Evolutionary conservation across 92 coral and sea anemone genomes (phyloP).

Genomic region (Muricea muricata): DNA sequence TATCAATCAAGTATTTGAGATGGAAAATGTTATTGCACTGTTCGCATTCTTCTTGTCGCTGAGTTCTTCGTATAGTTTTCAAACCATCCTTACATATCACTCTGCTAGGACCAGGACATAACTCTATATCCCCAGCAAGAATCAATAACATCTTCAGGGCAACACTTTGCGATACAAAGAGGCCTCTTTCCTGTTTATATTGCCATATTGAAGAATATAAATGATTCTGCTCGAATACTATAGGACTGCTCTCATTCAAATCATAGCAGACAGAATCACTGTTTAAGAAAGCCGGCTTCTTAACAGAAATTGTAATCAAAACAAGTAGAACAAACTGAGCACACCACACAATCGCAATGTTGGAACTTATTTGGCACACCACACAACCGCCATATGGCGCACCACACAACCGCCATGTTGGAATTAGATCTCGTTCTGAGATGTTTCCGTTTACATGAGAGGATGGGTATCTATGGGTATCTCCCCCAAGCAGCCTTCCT

Average conservation of each 20-base stretch:
- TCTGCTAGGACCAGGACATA: constrained; percentile 6
- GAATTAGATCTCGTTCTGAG: too few relatives aligned
- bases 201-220: constrained; percentile 10
- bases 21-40: background rate
- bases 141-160: constrained; percentile 19
- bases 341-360: background rate
- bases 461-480: too few relatives aligned
- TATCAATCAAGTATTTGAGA: constrained; percentile 1
- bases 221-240: background rate
- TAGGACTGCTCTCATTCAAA: background rate
- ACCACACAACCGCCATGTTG: too few relatives aligned
- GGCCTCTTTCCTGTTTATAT: constrained; percentile 15
- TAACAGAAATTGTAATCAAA: background rate
- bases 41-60: constrained; percentile 12
- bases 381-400: too few relatives aligned
- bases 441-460: too few relatives aligned
- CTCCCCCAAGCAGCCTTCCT: too few relatives aligned
- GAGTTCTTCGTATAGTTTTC: constrained; percentile 2
- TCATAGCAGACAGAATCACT: background rate
- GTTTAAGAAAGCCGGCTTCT: constrained; percentile 18
- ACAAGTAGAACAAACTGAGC: background rate
- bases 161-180: constrained; percentile 7
- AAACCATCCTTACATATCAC: background rate
- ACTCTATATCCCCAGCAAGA: constrained; percentile 22
- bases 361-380: too few relatives aligned